Base-by-base conservation (phyloP, 2,797 vertebrate species). In the Microcaecilia unicolor region DNA sequence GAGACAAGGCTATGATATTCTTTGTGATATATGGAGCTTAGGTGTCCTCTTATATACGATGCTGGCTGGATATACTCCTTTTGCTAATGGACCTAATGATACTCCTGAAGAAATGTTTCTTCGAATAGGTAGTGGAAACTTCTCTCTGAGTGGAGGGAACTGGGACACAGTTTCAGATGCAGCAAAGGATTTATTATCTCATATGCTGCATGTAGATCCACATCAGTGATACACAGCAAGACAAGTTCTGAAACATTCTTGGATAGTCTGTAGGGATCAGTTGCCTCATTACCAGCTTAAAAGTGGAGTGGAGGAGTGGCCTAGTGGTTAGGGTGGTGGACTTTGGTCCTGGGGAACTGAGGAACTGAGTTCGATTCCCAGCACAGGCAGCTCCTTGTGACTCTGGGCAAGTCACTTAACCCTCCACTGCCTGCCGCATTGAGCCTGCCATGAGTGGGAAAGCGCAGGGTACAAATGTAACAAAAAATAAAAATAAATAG, bases 1-100 rank as follows among this genome's bases (percentile, higher is more conserved):
- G 91, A 81, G 92, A 42, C 94, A 98, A 63, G 95, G 94, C 23
- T 98, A 98, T 30, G 93, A 97, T 64, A 94, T 92, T 61, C 93
- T 93, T 28, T 98, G 94, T 80, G 94, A 98, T 69, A 98, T 98
- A 59, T 98, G 95, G 95, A 98, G 94, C 65, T 78, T 98, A 31
- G 93, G 95, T 55, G 93, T 98, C 52, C 84, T 98, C 27, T 84
- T 98, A 22, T 97, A 98, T 46, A 98, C 93, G 5, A 98, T 98
- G 95, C 46, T 98, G 65, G 92, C 93, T 51, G 95, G 95, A 93
- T 98, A 91, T 65, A 98, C 92, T 15, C 94, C 93, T 6, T 97
- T 98, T 49, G 91, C 94, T 43, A 97, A 97, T 35, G 93, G 95
- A 28, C 91, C 94, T 52, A 97, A 94, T 16, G 93, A 98, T 72